phyloP scores from a whole-genome alignment of 1,140 invertebrate species.

The Rhizoglyphus robini region DNA sequence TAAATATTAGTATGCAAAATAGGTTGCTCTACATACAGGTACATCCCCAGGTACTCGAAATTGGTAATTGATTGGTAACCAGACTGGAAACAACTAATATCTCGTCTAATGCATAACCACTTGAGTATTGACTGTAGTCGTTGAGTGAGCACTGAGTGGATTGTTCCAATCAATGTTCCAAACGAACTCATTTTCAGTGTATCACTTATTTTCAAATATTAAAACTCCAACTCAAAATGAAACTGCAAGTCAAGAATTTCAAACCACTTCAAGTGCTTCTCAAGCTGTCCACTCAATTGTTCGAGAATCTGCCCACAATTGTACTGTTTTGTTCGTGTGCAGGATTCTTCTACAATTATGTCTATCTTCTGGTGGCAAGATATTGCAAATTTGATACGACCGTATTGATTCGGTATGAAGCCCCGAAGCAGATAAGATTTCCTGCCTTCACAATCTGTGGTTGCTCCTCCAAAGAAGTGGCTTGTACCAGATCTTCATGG shows the following conservation, averaged over 20 bases:
- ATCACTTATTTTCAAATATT: not conserved
- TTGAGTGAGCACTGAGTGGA: not conserved
- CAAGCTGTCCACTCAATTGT: not conserved
- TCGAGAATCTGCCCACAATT: not conserved
- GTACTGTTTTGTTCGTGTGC: not conserved
- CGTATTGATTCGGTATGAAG: not conserved
- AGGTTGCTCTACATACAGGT: too few relatives aligned
- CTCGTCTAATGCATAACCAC: too few relatives aligned
- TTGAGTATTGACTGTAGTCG: too few relatives aligned
- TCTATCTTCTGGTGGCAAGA: not conserved
- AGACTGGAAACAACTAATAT: too few relatives aligned
- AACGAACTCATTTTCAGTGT: not conserved
- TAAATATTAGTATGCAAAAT: too few relatives aligned
- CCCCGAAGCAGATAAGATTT: not conserved
- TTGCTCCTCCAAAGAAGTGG: not conserved
- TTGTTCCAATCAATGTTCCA: not conserved
- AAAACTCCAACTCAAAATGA: not conserved
- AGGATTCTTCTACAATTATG: not conserved
- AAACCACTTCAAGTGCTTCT: not conserved
- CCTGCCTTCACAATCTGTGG: slow-evolving; percentile 8
- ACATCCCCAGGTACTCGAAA: too few relatives aligned
- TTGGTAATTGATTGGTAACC: too few relatives aligned
- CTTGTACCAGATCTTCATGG: not conserved
- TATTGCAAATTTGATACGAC: not conserved
- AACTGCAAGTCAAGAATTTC: not conserved